Base-by-base conservation (phyloP, 2,888 invertebrate genomes). In the Ophion costatus region DNA sequence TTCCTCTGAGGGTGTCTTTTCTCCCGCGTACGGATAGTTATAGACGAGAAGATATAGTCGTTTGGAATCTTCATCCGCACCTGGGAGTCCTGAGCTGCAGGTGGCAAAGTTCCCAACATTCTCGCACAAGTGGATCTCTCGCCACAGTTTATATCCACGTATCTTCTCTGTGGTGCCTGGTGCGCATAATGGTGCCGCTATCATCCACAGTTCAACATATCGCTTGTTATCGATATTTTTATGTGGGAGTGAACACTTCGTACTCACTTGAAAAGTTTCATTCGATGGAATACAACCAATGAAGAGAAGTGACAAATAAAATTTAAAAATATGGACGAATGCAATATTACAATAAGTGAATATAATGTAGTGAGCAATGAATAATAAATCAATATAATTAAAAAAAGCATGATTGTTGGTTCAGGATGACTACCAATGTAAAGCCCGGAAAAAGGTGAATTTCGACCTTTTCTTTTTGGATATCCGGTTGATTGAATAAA, bases 91-190 rank as follows among this genome's bases (percentile, higher is more conserved):
- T 57, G 71, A 71, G 64, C 76, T 67, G 76, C 84, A 84, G 80
- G 42, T 84, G 84, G 80, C 51, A 56, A 14, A 61, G 63, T 84
- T 84, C 84, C 80, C 84, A 84, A 20, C n/a, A 59, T 22, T 20
- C 59, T 59, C 59, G 59, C 57, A 71, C 56, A 79, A 69, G 63
- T 69, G 69, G 69, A 77, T 77, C 77, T 66, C 63, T 75, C 61
- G 17, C 77, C 29, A 51, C 20, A 56, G 38, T 63, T 64, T 51
- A 51, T 17, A 29, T 56, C 9, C 22, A 71, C 69, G 61, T 63
- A 64, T 45, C 45, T 63, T 29, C 45, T 64, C 71, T 56, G 51
- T 56, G 70, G 79, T 71, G 79, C 79, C 79, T 79, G 79, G 79
- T 71, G 79, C 71, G 79, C 79, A 38, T 70, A 45, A 11, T 63